Conservation (phyloP, 92 coral and sea anemone genomes). For the Virgularia gustaviana region DNA sequence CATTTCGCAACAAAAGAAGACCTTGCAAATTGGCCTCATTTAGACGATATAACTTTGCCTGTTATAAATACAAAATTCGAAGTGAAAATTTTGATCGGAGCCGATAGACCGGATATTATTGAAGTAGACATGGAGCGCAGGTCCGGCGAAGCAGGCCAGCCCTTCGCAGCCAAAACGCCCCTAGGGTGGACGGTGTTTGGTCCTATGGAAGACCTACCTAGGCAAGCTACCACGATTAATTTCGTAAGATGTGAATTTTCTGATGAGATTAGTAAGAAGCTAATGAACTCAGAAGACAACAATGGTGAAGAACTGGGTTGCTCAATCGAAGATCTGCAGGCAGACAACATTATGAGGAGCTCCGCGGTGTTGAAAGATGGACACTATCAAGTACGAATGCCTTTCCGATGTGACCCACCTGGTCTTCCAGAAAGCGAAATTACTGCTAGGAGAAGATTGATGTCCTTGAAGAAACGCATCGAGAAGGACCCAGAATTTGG, state of each 20-base stretch:
- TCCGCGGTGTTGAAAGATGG: constrained; percentile 55
- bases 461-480: constrained; percentile 49
- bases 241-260: constrained; percentile 27
- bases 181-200: constrained; percentile 72
- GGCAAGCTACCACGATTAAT: constrained; percentile 23
- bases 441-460: constrained; percentile 48
- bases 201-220: constrained; percentile 44
- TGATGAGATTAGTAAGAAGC: constrained; percentile 39
- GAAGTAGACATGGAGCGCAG: constrained; percentile 52
- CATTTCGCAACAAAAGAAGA: constrained; percentile 58
- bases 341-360: constrained; percentile 51
- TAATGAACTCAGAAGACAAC: constrained; percentile 39
- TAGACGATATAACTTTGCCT: constrained; percentile 44
- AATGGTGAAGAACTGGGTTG: constrained; percentile 2
- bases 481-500: constrained; percentile 44
- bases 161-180: constrained; percentile 56
- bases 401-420: constrained; percentile 52
- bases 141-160: constrained; percentile 53
- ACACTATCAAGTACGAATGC: constrained; percentile 62
- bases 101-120: constrained; percentile 56
- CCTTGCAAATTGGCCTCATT: constrained; percentile 62
- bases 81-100: constrained; percentile 54
- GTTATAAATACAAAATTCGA: constrained; percentile 40
- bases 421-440: constrained; percentile 53
- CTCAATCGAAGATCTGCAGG: constrained; percentile 60